Conservation (phyloP, 2,888 invertebrate species). For the Tipula unca region DNA sequence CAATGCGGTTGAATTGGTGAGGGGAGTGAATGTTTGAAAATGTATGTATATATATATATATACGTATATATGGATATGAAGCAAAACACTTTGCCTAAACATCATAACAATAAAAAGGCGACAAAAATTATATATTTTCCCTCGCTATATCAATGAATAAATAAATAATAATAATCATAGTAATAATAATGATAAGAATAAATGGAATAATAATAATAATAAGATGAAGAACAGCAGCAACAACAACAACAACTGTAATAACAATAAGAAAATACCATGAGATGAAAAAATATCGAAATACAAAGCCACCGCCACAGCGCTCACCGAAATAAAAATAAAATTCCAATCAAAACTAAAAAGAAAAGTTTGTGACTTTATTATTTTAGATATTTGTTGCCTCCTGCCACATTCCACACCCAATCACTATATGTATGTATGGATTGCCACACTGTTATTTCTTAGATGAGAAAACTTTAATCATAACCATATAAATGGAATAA, state of each 20-base stretch:
- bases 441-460: not conserved
- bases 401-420: not conserved
- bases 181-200: not conserved
- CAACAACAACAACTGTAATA: not conserved
- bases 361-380: not conserved
- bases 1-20: not conserved
- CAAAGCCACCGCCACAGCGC: not conserved
- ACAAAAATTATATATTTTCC: conserved; percentile 2
- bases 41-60: not conserved
- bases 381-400: not conserved
- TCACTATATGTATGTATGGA: not conserved
- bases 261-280: not conserved
- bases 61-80: not conserved
- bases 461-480: not conserved
- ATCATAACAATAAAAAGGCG: conserved; percentile 14
- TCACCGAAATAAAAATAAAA: not conserved
- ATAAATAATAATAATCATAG: not conserved
- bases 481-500: conserved; percentile 8
- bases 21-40: not conserved
- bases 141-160: not conserved
- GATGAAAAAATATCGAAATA: not conserved
- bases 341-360: conserved; percentile 14
- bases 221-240: not conserved
- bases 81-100: not conserved
- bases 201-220: not conserved